Conservation (phyloP, 2,113 vertebrate genomes). For the Elephantulus edwardii region DNA sequence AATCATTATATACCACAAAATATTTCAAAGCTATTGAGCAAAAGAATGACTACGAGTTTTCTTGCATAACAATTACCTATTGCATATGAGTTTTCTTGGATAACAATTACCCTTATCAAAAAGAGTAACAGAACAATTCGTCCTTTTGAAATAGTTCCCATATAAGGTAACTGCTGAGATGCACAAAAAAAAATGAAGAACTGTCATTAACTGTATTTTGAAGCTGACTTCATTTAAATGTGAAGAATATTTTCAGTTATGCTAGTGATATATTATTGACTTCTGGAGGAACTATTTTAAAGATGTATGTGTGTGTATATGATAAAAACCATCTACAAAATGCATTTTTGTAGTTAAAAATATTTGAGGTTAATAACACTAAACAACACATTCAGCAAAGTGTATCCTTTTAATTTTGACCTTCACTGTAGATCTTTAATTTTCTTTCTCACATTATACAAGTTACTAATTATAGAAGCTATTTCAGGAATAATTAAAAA, state of each 20-base stretch:
- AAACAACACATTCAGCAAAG: neutral
- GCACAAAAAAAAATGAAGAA: no score
- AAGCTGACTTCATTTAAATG: neutral
- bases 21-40: neutral
- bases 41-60: conserved; percentile 1
- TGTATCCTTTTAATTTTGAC: neutral
- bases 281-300: neutral
- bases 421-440: neutral
- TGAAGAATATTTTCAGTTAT: neutral
- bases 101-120: neutral
- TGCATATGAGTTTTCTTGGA: no score
- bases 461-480: conserved; percentile 34
- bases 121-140: neutral
- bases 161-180: no score
- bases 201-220: neutral
- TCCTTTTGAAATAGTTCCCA: neutral
- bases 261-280: neutral
- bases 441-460: neutral
- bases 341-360: neutral
- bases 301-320: neutral
- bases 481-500: conserved; percentile 64
- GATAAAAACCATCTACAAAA: neutral
- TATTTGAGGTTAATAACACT: neutral
- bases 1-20: neutral
- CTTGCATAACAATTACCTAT: neutral